Conservation (phyloP, 2,888 invertebrate species). For the Euzetes globulus region DNA sequence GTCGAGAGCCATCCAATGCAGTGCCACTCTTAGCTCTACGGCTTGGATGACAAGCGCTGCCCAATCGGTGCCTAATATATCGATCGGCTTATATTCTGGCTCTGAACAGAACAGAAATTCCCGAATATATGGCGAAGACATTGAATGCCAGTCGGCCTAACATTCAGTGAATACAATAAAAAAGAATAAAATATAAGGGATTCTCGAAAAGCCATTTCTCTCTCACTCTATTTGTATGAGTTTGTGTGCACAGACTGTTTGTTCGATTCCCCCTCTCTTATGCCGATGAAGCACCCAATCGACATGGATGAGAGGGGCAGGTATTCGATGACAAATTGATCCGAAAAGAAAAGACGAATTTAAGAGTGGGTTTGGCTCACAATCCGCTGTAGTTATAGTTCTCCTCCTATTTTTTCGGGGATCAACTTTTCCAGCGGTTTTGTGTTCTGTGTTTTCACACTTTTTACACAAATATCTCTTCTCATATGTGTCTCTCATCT, state of each 20-base stretch:
- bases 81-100: background rate
- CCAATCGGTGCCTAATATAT: constrained; percentile 17
- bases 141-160: background rate
- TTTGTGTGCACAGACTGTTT: background rate
- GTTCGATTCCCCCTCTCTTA: constrained; percentile 1
- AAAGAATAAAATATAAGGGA: constrained; percentile 9
- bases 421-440: background rate
- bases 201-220: background rate
- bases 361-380: constrained; percentile 24
- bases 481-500: background rate
- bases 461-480: constrained; percentile 9
- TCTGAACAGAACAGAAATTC: background rate
- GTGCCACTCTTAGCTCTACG: background rate
- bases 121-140: constrained; percentile 12
- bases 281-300: constrained; percentile 19
- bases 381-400: background rate
- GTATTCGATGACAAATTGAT: constrained; percentile 28
- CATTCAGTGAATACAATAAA: background rate
- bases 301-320: constrained; percentile 20
- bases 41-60: constrained; percentile 19
- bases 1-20: constrained; percentile 23
- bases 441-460: background rate
- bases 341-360: constrained; percentile 12
- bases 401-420: constrained; percentile 12
- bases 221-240: background rate